These are phyloP conservation scores for Ditylenchus weischeri DNA, from an alignment of 2,888 invertebrate species.

Conservation along the genomic window DNA sequence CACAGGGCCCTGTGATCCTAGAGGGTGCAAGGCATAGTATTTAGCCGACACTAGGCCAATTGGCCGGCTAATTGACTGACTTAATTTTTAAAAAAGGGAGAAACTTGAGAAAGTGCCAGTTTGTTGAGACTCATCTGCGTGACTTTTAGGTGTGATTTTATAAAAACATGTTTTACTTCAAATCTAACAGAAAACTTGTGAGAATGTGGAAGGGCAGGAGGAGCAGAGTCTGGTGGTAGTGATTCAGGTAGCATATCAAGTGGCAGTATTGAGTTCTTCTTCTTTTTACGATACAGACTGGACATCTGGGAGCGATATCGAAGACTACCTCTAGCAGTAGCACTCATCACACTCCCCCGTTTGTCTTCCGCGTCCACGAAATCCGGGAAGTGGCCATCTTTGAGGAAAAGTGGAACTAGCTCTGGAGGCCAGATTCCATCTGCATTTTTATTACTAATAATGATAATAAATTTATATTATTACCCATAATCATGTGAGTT, in stretches of 20 bases:
- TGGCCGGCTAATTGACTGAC: too few species aligned
- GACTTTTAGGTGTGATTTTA: too few species aligned
- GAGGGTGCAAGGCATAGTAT: too few species aligned
- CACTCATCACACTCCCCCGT: constrained; percentile 4
- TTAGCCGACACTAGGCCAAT: too few species aligned
- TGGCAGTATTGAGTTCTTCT: not conserved
- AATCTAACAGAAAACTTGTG: constrained; percentile 9
- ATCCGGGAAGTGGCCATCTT: constrained; percentile 50
- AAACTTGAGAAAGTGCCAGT: too few species aligned
- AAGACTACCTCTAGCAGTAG: not conserved
- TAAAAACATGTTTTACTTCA: constrained; percentile 1
- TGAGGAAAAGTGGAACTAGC: constrained; percentile 53
- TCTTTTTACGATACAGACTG: not conserved
- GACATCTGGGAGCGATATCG: not conserved
- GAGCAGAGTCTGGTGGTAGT: not conserved
- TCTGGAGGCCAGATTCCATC: constrained; percentile 52
- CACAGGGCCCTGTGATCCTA: too few species aligned
- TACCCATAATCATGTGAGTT: constrained; percentile 51
- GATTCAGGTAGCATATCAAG: not conserved
- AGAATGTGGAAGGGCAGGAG: not conserved
- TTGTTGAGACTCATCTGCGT: too few species aligned
- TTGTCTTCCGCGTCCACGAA: constrained; percentile 46
- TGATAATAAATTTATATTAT: too few species aligned
- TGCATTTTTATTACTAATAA: too few species aligned
- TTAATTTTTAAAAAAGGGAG: too few species aligned